Evolutionary conservation across 2,888 invertebrate species (phyloP).

Genomic region (Lymantria monacha): DNA sequence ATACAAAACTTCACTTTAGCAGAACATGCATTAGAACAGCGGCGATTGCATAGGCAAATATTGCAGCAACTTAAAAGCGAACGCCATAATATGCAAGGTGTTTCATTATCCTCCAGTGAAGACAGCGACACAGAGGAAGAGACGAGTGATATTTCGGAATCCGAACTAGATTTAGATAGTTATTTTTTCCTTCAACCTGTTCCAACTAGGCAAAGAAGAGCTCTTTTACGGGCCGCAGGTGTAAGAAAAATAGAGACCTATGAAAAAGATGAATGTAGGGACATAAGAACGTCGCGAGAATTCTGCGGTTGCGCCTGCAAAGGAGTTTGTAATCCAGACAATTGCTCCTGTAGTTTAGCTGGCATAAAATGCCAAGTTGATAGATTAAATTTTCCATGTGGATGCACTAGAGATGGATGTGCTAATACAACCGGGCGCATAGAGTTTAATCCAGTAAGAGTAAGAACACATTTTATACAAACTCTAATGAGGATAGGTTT

Average conservation of each 20-base stretch:
- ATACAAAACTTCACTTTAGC: constrained; percentile 90
- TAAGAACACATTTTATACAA: constrained; percentile 98
- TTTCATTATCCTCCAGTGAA: constrained; percentile 87
- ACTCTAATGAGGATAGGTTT: constrained; percentile 96
- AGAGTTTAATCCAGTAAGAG: constrained; percentile 97
- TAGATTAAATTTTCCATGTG: constrained; percentile 97
- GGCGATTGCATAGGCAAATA: constrained; percentile 91
- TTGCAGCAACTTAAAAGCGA: constrained; percentile 88
- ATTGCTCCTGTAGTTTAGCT: constrained; percentile 95
- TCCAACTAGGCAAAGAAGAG: constrained; percentile 93
- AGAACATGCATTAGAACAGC: constrained; percentile 95
- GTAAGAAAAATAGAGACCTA: constrained; percentile 95
- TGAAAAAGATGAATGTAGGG: constrained; percentile 97
- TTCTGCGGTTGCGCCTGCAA: constrained; percentile 97
- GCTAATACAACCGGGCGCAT: constrained; percentile 95
- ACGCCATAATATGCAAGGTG: constrained; percentile 80
- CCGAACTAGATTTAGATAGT: constrained; percentile 93
- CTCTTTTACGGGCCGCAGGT: constrained; percentile 94
- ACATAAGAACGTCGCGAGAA: constrained; percentile 95
- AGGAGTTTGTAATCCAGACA: constrained; percentile 96
- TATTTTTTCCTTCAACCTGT: constrained; percentile 96
- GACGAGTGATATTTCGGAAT: constrained; percentile 89
- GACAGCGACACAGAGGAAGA: constrained; percentile 94
- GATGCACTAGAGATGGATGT: constrained; percentile 97
- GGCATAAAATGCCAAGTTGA: constrained; percentile 99